These are phyloP conservation scores for Struthidea cinerea DNA, from an alignment of 2,113 vertebrate species.

Conservation along the genomic window DNA sequence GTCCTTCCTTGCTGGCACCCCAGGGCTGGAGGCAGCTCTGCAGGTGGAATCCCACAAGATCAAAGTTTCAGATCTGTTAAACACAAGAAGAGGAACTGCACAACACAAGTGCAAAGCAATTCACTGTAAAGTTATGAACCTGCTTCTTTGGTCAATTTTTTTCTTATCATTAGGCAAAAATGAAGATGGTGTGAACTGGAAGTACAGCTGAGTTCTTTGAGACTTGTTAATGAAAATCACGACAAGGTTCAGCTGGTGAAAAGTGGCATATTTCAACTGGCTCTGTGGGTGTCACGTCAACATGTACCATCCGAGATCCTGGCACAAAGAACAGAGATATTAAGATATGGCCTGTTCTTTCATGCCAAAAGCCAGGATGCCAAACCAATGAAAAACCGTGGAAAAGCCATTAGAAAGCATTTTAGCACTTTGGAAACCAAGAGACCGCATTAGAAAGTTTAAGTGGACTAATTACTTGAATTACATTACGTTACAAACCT, in stretches of 20 bases:
- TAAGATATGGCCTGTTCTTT: background rate
- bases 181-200: background rate
- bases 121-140: background rate
- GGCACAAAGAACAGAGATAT: background rate
- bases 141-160: background rate
- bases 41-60: background rate
- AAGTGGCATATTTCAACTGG: background rate
- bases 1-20: background rate
- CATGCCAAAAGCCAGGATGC: background rate
- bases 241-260: background rate
- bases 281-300: fast-evolving
- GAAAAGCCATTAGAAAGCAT: conserved; percentile 11
- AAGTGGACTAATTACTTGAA: conserved; percentile 67
- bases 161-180: background rate
- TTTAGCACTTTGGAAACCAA: conserved; percentile 41
- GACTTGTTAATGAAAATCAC: background rate
- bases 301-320: background rate
- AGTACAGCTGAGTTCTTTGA: background rate
- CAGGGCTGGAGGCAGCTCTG: background rate
- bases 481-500: conserved; percentile 38
- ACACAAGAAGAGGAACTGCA: background rate
- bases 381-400: background rate
- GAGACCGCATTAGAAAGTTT: conserved; percentile 52
- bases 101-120: background rate
- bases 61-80: background rate